Conservation (phyloP, 2,113 vertebrate species). For the Forbesichthys agassizii region DNA sequence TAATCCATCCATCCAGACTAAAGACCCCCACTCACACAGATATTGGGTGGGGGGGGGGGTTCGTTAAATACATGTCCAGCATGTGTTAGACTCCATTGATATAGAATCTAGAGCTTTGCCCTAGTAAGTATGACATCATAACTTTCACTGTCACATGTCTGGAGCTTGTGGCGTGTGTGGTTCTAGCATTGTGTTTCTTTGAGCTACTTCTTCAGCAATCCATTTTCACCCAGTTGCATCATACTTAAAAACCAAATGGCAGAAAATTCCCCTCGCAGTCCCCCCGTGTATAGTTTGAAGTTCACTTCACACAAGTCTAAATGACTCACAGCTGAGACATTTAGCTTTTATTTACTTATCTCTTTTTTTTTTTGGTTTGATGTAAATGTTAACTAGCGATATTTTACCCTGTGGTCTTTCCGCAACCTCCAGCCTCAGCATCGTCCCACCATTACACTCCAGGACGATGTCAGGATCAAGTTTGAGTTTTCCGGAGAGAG, state of each 20-base stretch:
- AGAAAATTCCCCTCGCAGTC: background rate
- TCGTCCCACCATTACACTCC: constrained; percentile 37
- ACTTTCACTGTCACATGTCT: too few relatives aligned
- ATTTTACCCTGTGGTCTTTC: background rate
- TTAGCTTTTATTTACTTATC: background rate
- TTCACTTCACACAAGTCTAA: background rate
- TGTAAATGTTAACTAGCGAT: background rate
- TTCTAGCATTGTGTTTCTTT: background rate
- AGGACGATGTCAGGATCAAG: constrained; percentile 96
- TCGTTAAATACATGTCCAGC: too few relatives aligned
- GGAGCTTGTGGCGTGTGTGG: too few relatives aligned
- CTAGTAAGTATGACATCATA: too few relatives aligned
- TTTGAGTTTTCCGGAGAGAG: constrained; percentile 94
- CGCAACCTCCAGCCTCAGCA: constrained; percentile 5
- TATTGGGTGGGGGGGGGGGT: too few relatives aligned
- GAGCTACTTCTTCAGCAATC: background rate
- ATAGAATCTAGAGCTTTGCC: too few relatives aligned
- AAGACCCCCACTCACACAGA: too few relatives aligned
- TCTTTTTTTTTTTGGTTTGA: too few relatives aligned
- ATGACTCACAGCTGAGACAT: background rate
- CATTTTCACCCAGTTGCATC: background rate
- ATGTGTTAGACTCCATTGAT: too few relatives aligned
- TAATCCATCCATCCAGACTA: too few relatives aligned
- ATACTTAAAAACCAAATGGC: background rate
- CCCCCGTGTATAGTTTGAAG: background rate